Evolutionary conservation across 2,888 invertebrate species (phyloP), one percentile per base, ranked within the genome.

Genomic region (Cheilosia vulpina): DNA sequence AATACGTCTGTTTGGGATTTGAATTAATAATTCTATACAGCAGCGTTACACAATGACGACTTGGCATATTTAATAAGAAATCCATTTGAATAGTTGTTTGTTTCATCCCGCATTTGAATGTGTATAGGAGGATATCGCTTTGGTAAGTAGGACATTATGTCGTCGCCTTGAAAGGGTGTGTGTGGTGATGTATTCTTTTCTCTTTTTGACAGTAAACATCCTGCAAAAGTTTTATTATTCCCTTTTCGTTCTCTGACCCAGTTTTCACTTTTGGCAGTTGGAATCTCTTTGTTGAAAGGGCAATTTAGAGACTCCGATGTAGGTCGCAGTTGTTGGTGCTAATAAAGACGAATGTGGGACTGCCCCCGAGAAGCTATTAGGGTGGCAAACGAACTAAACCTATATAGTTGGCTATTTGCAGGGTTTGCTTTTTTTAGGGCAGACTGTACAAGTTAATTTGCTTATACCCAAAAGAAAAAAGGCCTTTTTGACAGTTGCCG

Each of bases 211-310:
- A 58, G 15, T 58, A 9, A 60, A 17, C 38, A 60, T 58, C 60
- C 13, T 43, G 24, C 9, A 19, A 58, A 41, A 58, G n/a, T 60
- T 43, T 43, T 34, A 6, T 19, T 41, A 41, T 34, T 19, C 19
- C 11, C 7, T 45, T 45, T 17, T 6, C 19, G 7, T 41, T 43
- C 15, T 60, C 31, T 62, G 47, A 63, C 62, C 62, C 31, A 63
- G 62, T 47, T 63, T 62, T 62, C 45, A 62, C n/a, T 47, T 63
- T 63, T 47, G 31, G 31, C 47, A 19, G 47, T 19, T 9, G 6
- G 31, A 43, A 43, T 43, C 27, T n/a, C 43, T n/a, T n/a, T 17
- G 62, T 11, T 11, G 27, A 47, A 17, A 13, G 4, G 62, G 17
- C n/a, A 45, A 60, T 45, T 60, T 31, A 47, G 11, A 63, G 17